phyloP scores from a whole-genome alignment of 2,113 vertebrate species.

The Forbesichthys agassizii region DNA sequence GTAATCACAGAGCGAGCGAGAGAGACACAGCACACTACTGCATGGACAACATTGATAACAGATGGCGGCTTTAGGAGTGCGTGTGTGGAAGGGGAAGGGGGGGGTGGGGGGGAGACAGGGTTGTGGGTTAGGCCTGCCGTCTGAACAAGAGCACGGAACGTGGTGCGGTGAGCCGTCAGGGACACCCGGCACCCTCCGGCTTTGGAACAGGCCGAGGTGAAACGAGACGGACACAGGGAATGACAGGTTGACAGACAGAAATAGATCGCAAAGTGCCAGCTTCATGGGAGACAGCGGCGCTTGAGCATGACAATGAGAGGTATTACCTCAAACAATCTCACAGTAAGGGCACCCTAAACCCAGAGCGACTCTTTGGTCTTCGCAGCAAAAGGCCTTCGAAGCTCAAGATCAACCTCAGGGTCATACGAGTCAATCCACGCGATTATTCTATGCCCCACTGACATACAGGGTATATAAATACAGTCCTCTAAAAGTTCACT shows the following conservation, averaged over 20 bases:
- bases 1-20: constrained; percentile 26
- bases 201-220: constrained; percentile 6
- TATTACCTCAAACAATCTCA: constrained; percentile 13
- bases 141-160: constrained; percentile 27
- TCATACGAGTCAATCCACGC: neutral
- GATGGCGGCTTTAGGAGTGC: constrained; percentile 42
- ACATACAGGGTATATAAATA: neutral
- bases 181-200: constrained; percentile 17
- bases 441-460: neutral
- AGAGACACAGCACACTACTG: constrained; percentile 24
- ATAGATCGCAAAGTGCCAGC: constrained; percentile 8
- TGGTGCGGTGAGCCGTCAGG: constrained; percentile 31
- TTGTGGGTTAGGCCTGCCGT: neutral
- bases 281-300: neutral
- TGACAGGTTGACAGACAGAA: constrained; percentile 3
- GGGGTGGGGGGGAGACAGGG: neutral
- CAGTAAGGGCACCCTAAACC: constrained; percentile 17
- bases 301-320: constrained; percentile 25
- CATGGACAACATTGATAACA: constrained; percentile 44
- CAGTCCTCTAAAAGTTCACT: too few species aligned
- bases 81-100: constrained; percentile 14
- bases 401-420: constrained; percentile 13
- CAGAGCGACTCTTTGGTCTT: constrained; percentile 15
- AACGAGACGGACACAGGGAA: constrained; percentile 7
- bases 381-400: constrained; percentile 10